Base-by-base conservation (phyloP, 2,888 invertebrate species). In the Pristionchus exspectatus region DNA sequence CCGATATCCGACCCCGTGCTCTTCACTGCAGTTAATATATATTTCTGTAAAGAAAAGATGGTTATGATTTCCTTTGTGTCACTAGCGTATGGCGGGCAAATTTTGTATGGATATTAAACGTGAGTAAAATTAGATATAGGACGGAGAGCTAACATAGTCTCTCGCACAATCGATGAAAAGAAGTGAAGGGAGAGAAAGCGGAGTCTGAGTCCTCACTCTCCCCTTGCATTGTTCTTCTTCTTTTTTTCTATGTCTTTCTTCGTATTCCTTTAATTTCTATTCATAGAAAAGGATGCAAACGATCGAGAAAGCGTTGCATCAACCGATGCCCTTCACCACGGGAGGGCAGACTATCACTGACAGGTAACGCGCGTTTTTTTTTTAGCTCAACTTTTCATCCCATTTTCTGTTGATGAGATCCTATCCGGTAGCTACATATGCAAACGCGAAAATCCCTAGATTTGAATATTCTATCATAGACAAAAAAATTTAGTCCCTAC, bases 271-370 rank as follows among this genome's bases (percentile, higher is more conserved):
- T 44, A 77, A 44, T 77, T 33, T 72, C 1, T 44, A 33, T 10
- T 14, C 1, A 50, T 16, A 84, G 56, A 27, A 16, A 50, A 30
- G 66, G 84, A 94, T 94, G 94, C 94, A 94, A 91, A 94, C 94
- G 66, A 92, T 94, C 72, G 94, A 94, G 91, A 94, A 94, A 91
- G 93, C 93, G 59, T 92, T 94, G 88, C 94, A 94, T 91, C 92
- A 93, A 90, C 94, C 94, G 90, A 94, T 95, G 95, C 95, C 95
- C 44, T 95, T 95, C 91, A 95, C 95, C 30, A 94, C 95, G 54
- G 95, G 95, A 88, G 95, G 95, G 12, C 95, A 95, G 91, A 95
- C 95, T 38, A 95, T 95, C 66, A 94, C 94, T 38, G 94, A 94
- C 90, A 90, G 93, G 93, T 92, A 54, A 33, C 27, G 14, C n/a